Evolutionary conservation across 2,113 vertebrate genomes (phyloP).

Genomic region (Entomyzon cyanotis): DNA sequence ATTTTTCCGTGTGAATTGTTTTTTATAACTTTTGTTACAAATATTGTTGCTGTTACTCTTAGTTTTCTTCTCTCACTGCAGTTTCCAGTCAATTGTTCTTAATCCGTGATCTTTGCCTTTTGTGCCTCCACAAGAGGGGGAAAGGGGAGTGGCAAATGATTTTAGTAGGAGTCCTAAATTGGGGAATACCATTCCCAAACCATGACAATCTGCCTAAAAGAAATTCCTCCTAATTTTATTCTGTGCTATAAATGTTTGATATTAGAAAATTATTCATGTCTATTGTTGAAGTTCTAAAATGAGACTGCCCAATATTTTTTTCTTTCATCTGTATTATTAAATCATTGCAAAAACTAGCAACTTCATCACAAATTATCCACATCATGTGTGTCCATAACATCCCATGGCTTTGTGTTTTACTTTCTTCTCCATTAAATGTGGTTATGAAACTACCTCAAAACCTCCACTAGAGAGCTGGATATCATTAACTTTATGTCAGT

Average conservation of each 20-base stretch:
- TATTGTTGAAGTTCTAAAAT: not conserved
- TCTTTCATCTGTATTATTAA: not conserved
- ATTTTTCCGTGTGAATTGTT: fast-evolving
- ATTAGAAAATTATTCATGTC: not conserved
- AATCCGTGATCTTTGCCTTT: not conserved
- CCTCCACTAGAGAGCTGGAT: not conserved
- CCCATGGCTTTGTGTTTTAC: not conserved
- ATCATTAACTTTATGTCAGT: not conserved
- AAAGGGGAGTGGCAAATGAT: not conserved
- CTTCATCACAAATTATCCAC: not conserved
- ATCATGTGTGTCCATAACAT: not conserved
- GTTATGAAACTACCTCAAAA: not conserved
- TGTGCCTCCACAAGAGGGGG: not conserved
- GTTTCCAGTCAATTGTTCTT: not conserved
- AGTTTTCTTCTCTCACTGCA: not conserved
- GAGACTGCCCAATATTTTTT: not conserved
- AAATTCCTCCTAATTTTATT: not conserved
- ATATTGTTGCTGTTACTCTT: not conserved
- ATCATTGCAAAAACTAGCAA: not conserved
- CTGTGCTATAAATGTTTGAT: not conserved
- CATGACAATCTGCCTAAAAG: not conserved
- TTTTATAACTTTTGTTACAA: not conserved
- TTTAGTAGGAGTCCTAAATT: not conserved
- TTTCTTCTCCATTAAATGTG: not conserved
- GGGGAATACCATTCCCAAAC: not conserved